Conservation (phyloP, 2,113 vertebrate genomes). For the Raja brachyura region DNA sequence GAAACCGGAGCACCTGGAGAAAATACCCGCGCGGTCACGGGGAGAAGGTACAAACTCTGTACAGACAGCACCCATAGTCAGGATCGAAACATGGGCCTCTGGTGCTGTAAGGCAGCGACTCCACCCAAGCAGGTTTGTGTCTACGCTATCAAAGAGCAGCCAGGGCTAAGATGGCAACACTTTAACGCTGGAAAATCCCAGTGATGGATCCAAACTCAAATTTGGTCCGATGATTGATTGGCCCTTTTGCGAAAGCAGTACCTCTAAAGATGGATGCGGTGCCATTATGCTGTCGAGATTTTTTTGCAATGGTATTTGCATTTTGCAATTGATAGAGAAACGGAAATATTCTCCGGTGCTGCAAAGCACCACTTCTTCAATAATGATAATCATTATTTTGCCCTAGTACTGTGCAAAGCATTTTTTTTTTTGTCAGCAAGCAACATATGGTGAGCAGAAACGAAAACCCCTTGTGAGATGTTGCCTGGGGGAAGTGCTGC, state of each 20-base stretch:
- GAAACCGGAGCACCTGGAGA: too few species aligned
- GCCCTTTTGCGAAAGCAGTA: not conserved
- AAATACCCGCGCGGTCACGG: too few species aligned
- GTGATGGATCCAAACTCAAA: not conserved
- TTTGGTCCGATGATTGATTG: not conserved
- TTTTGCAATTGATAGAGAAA: not conserved
- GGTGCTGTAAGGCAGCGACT: too few species aligned
- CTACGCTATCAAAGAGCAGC: too few species aligned
- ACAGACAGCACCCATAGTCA: too few species aligned
- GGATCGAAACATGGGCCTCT: too few species aligned
- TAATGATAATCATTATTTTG: conserved; percentile 11
- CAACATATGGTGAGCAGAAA: conserved; percentile 35
- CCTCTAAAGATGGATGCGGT: not conserved
- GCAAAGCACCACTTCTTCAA: not conserved
- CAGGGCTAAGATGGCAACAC: not conserved
- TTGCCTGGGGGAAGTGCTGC: not conserved
- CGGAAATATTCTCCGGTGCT: not conserved
- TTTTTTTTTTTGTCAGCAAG: not conserved
- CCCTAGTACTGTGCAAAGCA: not conserved
- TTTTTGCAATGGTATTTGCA: not conserved
- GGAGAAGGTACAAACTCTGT: too few species aligned
- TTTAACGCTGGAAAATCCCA: not conserved
- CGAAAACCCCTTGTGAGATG: not conserved
- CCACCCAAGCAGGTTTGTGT: too few species aligned
- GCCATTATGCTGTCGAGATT: not conserved